Conservation (phyloP, 2,797 vertebrate genomes). For the Phylloscopus collybita region DNA sequence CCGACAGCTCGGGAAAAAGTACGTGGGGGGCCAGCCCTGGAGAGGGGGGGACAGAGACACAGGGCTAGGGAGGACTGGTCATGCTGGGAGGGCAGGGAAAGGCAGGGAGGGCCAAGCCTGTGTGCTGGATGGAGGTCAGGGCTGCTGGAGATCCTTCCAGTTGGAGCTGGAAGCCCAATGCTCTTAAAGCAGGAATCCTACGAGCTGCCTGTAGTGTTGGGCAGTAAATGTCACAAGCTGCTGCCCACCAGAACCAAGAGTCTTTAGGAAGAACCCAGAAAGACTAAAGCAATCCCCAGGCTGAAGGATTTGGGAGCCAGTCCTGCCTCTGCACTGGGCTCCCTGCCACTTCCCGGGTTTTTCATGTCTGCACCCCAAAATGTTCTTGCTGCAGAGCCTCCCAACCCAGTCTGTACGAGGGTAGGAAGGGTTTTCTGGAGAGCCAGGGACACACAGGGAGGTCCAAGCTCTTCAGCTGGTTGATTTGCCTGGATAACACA, state of each 20-base stretch:
- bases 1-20: conserved; percentile 96
- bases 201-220: background rate
- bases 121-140: background rate
- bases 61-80: background rate
- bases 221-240: background rate
- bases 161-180: background rate
- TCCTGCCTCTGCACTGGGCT: background rate
- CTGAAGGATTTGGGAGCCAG: background rate
- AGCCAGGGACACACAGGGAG: background rate
- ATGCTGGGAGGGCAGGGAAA: background rate
- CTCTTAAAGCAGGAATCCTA: background rate
- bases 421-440: background rate
- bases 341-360: background rate
- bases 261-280: background rate
- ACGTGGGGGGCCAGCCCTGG: conserved; percentile 55
- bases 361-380: background rate
- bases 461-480: background rate
- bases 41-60: background rate
- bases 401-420: background rate
- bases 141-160: background rate
- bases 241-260: background rate
- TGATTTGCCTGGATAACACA: background rate
- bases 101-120: background rate
- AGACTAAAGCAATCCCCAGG: background rate
- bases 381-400: background rate